Evolutionary conservation across 1,140 invertebrate species (phyloP).

Genomic region (Drosophila ohnishii): DNA sequence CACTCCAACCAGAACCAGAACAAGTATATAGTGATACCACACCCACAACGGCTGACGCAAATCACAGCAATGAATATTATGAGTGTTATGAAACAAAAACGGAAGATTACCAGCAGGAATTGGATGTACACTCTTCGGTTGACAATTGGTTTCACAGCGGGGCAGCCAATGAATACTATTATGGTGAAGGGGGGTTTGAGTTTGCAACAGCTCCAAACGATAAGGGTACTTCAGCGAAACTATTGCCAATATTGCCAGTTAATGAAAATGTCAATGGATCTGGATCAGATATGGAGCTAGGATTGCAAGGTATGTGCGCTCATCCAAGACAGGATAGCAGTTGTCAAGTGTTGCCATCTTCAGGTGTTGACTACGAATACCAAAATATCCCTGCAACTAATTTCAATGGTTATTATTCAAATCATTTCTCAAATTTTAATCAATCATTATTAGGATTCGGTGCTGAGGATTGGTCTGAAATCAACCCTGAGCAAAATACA

Average conservation of each 20-base stretch:
- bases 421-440: conserved; percentile 33
- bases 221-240: conserved; percentile 35
- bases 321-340: conserved; percentile 47
- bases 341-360: conserved; percentile 63
- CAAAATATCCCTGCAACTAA: conserved; percentile 34
- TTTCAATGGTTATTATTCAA: conserved; percentile 69
- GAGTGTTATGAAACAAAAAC: conserved; percentile 19
- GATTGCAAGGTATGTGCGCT: conserved; percentile 63
- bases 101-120: conserved; percentile 11
- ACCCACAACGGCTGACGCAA: conserved; percentile 14
- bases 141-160: conserved; percentile 46
- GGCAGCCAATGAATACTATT: conserved; percentile 22
- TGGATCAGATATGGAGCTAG: conserved; percentile 6
- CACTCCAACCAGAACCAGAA: conserved; percentile 18
- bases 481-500: not conserved
- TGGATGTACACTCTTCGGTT: conserved; percentile 4
- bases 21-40: conserved; percentile 14
- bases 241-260: conserved; percentile 48
- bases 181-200: conserved; percentile 7
- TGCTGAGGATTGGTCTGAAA: conserved; percentile 6
- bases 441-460: conserved; percentile 50
- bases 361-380: conserved; percentile 19
- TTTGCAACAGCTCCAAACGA: conserved; percentile 86
- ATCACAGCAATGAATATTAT: conserved; percentile 27
- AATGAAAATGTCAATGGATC: conserved; percentile 40